phyloP scores from a whole-genome alignment of 2,113 vertebrate species.

The Barnardius zonarius region DNA sequence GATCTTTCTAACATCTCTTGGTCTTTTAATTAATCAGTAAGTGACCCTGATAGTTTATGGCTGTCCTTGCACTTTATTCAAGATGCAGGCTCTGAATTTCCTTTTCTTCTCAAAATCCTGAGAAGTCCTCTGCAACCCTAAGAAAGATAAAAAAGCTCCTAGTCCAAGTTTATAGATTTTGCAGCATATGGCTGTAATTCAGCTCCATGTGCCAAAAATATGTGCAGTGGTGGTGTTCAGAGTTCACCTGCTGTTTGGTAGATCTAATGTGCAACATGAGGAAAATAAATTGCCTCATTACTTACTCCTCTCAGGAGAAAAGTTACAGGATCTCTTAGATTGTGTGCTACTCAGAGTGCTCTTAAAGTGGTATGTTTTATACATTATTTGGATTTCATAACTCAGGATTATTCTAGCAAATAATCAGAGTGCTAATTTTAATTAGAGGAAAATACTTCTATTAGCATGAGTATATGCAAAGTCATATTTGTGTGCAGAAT shows the following conservation, averaged over 20 bases:
- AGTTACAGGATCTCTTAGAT: neutral
- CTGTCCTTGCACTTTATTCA: neutral
- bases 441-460: neutral
- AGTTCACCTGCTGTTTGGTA: slow-evolving; percentile 9
- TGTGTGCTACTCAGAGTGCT: neutral
- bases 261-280: neutral
- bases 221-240: neutral
- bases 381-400: slow-evolving; percentile 20
- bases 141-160: neutral
- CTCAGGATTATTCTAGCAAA: neutral
- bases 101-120: neutral
- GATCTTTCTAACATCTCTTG: neutral
- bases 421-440: neutral
- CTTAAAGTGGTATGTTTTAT: slow-evolving; percentile 1
- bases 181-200: neutral
- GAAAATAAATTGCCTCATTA: slow-evolving; percentile 10
- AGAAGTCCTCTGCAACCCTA: neutral
- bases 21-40: neutral
- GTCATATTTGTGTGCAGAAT: neutral
- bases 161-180: neutral
- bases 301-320: neutral
- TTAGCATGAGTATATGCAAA: slow-evolving; percentile 15
- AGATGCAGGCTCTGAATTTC: neutral
- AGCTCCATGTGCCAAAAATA: neutral
- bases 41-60: neutral